phyloP scores from a whole-genome alignment of 2,113 vertebrate genomes.

The Rhinogobius similis region DNA sequence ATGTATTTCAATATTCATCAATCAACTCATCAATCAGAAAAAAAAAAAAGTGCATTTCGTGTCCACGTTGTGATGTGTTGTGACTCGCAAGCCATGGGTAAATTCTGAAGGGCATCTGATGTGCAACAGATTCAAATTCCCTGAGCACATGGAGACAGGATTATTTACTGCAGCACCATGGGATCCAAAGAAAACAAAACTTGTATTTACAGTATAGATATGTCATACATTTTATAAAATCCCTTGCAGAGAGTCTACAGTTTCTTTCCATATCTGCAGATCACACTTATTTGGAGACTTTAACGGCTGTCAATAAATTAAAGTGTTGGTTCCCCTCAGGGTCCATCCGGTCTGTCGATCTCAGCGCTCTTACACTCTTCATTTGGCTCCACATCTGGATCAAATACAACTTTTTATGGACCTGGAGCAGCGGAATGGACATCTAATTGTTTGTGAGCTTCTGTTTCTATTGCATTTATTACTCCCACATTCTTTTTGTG shows the following conservation, averaged over 20 bases:
- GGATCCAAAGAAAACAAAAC: too few species aligned
- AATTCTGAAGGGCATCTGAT: too few species aligned
- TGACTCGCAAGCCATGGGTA: too few species aligned
- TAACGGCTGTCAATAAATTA: conserved; percentile 56
- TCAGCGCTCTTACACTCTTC: not conserved
- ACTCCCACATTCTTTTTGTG: conserved; percentile 4
- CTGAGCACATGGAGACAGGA: too few species aligned
- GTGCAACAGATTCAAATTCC: too few species aligned
- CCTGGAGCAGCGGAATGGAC: not conserved
- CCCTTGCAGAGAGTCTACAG: not conserved
- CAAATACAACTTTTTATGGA: conserved; percentile 25
- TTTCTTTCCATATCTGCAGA: not conserved
- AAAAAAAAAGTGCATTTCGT: too few species aligned
- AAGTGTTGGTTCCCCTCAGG: conserved; percentile 8
- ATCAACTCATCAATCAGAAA: too few species aligned
- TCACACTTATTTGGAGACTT: conserved; percentile 57
- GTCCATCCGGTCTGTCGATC: not conserved
- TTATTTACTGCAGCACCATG: too few species aligned
- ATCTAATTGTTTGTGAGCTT: not conserved
- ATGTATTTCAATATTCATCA: too few species aligned
- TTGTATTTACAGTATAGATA: not conserved
- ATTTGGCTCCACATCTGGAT: conserved; percentile 58
- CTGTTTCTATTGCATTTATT: conserved; percentile 6
- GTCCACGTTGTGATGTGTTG: too few species aligned
- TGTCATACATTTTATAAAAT: not conserved